These are phyloP conservation scores for Corythucha ciliata DNA, from an alignment of 2,888 invertebrate species.

Conservation along the genomic window DNA sequence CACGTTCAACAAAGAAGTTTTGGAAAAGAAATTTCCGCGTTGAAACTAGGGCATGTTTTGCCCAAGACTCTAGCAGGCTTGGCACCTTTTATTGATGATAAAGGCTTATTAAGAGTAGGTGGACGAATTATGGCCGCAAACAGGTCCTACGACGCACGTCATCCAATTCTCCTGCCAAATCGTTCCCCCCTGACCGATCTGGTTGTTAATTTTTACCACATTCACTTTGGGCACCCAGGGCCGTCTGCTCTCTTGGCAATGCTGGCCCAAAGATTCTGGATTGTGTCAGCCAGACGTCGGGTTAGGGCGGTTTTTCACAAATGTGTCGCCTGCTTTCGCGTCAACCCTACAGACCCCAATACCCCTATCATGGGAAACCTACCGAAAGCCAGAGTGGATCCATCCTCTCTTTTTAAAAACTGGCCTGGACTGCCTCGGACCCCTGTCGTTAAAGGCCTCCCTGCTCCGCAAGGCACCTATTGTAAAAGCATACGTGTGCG, in stretches of 20 bases:
- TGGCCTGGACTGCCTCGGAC: background rate
- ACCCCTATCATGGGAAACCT: background rate
- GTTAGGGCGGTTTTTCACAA: background rate
- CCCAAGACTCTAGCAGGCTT: background rate
- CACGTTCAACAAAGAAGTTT: too few species aligned
- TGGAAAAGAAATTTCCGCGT: too few species aligned
- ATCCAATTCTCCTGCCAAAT: background rate
- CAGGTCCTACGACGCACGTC: background rate
- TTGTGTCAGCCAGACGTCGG: background rate
- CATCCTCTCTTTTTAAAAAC: background rate
- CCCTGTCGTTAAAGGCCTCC: background rate
- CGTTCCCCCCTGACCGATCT: background rate
- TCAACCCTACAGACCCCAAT: background rate
- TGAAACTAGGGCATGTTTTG: too few species aligned
- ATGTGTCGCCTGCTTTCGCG: background rate
- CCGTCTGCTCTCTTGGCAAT: background rate
- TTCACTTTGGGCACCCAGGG: background rate
- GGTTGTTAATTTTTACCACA: background rate
- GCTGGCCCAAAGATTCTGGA: background rate
- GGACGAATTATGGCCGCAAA: background rate
- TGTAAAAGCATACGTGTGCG: background rate
- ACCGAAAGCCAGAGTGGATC: background rate
- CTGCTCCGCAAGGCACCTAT: background rate
- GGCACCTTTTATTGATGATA: background rate
- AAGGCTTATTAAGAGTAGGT: background rate